Percentiles rank a stretch among this genome's conserved stretches.
Evolutionary conservation across 2,797 vertebrate genomes (phyloP).

Genomic region (Sebastes hubbsi): DNA sequence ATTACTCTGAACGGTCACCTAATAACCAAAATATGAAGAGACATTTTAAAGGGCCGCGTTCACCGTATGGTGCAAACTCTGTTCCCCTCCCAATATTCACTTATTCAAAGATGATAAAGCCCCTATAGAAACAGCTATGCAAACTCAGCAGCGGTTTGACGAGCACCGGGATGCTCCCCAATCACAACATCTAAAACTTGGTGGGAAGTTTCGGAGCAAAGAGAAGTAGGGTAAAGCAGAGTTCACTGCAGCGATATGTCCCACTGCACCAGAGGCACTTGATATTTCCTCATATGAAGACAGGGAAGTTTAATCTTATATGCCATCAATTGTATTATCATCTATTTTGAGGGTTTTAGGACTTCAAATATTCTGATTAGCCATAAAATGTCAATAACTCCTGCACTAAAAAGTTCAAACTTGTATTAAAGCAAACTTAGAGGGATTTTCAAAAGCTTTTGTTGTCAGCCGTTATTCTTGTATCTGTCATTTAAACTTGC

Average conservation of each 20-base stretch:
- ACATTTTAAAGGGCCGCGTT: background rate
- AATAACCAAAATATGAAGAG: constrained; percentile 10
- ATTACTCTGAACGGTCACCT: constrained; percentile 25
- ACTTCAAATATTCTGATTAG: background rate
- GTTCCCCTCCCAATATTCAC: background rate
- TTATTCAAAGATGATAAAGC: background rate
- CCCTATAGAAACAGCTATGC: background rate
- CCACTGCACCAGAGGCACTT: background rate
- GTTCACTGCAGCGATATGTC: background rate
- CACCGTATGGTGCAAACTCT: background rate
- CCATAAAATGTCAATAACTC: background rate
- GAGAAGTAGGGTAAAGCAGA: background rate
- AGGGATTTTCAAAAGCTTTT: background rate
- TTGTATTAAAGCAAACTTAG: background rate
- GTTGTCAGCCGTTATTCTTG: background rate
- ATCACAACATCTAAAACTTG: background rate
- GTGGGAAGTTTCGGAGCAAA: background rate
- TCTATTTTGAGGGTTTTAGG: background rate
- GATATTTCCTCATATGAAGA: background rate
- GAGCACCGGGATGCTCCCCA: background rate
- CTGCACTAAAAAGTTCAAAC: background rate
- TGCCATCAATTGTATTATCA: background rate
- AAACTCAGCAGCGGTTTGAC: background rate
- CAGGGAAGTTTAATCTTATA: background rate
- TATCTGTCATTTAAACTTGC: background rate